Evolutionary conservation across 2,113 vertebrate species (phyloP), one percentile per base, ranked within the genome.

Genomic region (Nannobrachium achirus): DNA sequence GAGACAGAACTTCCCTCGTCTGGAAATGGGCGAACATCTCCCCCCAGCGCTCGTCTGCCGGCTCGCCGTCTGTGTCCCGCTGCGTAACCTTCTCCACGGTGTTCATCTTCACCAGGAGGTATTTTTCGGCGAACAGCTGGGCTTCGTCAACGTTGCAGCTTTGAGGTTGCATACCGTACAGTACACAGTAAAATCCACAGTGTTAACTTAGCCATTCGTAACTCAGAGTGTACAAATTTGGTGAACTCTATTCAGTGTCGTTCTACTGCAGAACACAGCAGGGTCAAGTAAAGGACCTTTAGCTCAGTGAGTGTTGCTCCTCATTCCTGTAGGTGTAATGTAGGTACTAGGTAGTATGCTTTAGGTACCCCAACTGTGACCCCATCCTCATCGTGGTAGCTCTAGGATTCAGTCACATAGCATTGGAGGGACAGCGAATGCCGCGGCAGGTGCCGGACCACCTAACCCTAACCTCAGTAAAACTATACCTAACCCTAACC

Each of bases 61-160:
- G 15, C 14, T 65, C 53, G 15, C 50, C 0, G 15, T 59, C 56
- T 15, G 38, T 19, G 18, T 53, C 42, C 63, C 63, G 41, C 63
- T 53, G 33, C 6, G 49, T 15, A 5, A 65, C 39, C 50, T 40
- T 53, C 15, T 41, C 63, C 11, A 4, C 10, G 16, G 18, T 14
- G 16, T 53, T 53, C 39, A 8, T 52, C 50, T 41, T 51, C 45
- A 50, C 60, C 6, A 7, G 60, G 15, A 6, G 60, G n/a, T n/a
- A n/a, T n/a, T 20, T 38, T 13, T 63, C 20, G 25, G 50, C 60
- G n/a, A 49, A 63, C 45, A 63, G 60, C 60, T 63, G 45, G 45
- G 60, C 25, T 49, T 63, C 45, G 20, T 49, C 45, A 14, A 62
- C 33, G 44, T 62, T 19, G 44, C 60, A 62, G 44, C 44, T 45